A percentile compares a stretch with the other conserved stretches of the same genome.
phyloP scores from a whole-genome alignment of 2,888 invertebrate species.

The Heteromurus nitidus region DNA sequence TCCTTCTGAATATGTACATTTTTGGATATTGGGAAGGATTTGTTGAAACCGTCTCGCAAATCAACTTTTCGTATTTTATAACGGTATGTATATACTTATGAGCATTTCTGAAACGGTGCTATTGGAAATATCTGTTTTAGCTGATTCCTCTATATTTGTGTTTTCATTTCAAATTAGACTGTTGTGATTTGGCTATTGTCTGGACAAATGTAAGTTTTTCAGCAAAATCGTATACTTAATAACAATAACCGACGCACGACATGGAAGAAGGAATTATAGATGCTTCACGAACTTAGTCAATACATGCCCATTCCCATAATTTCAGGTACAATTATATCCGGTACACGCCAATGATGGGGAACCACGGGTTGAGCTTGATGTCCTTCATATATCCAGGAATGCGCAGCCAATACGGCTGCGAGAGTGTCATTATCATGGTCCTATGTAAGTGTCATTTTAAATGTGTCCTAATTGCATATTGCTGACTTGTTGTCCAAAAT shows the following conservation, averaged over 20 bases:
- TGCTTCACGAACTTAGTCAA: background rate
- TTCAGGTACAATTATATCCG: slow-evolving; percentile 46
- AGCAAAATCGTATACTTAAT: no score
- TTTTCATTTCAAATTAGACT: background rate
- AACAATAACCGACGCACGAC: no score
- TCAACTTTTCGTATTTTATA: slow-evolving; percentile 29
- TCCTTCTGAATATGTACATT: slow-evolving; percentile 22
- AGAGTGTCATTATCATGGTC: slow-evolving; percentile 43
- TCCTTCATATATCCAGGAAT: slow-evolving; percentile 29
- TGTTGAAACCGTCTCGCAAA: background rate
- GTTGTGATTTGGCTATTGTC: slow-evolving; percentile 32
- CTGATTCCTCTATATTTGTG: background rate
- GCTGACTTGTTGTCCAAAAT: no score
- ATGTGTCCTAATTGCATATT: no score
- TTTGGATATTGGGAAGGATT: slow-evolving; percentile 32
- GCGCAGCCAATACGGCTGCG: slow-evolving; percentile 37
- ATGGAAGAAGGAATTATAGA: no score
- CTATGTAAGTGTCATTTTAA: slow-evolving; percentile 36
- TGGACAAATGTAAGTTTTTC: slow-evolving; percentile 49
- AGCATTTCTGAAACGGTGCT: no score
- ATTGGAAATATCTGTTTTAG: background rate
- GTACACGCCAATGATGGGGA: slow-evolving; percentile 23
- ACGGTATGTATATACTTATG: slow-evolving; percentile 22
- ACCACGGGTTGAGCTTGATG: background rate
- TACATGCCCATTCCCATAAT: background rate